These are phyloP conservation scores for Chlamydotis undulata DNA, from an alignment of 2,113 vertebrate species.

Conservation along the genomic window DNA sequence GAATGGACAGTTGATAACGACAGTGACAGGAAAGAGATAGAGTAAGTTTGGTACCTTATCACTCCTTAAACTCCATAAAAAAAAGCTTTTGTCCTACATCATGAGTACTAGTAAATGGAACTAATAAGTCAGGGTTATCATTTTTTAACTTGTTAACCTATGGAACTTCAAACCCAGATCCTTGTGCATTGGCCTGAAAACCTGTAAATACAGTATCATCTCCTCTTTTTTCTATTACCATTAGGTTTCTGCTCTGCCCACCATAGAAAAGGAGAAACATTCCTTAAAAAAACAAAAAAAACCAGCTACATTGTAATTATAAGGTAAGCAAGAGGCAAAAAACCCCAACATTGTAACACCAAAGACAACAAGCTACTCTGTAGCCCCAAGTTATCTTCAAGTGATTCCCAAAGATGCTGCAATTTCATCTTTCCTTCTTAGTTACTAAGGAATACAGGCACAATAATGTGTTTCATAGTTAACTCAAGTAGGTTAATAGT, in stretches of 20 bases:
- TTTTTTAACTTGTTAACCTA: background rate
- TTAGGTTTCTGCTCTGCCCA: background rate
- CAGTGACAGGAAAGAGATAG: background rate
- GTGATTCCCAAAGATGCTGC: accelerated
- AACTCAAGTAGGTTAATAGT: background rate
- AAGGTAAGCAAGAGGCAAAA: background rate
- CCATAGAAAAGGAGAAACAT: background rate
- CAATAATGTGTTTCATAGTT: accelerated
- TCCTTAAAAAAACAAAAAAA: background rate
- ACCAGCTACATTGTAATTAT: background rate
- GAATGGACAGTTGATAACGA: background rate
- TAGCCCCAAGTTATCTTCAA: background rate
- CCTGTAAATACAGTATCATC: background rate
- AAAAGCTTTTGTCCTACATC: background rate
- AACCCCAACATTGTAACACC: accelerated
- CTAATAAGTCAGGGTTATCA: accelerated
- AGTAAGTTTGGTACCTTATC: background rate
- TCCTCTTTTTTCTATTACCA: background rate
- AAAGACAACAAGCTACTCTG: background rate
- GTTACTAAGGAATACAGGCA: background rate
- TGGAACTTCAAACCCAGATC: background rate
- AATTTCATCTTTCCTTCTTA: background rate
- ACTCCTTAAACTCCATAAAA: background rate
- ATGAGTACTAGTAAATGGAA: background rate
- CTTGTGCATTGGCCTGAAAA: accelerated